A percentile compares a stretch with the other conserved stretches of the same genome.
phyloP scores from a whole-genome alignment of 2,113 vertebrate species.

The Falco punctatus region DNA sequence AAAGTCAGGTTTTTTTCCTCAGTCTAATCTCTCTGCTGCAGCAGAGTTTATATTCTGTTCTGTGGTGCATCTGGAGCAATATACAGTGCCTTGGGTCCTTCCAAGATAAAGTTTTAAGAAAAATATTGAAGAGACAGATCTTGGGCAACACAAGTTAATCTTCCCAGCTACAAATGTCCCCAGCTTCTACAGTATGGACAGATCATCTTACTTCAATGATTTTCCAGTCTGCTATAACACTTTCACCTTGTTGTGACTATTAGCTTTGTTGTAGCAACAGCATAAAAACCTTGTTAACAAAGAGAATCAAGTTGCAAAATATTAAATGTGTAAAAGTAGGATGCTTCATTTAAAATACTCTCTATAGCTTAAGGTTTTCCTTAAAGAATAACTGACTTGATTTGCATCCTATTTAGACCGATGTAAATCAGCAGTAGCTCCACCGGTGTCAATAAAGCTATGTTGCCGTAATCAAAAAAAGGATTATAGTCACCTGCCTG shows the following conservation, averaged over 20 bases:
- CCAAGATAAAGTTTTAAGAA: not conserved
- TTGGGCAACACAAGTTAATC: not conserved
- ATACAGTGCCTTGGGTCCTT: not conserved
- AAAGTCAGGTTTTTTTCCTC: not conserved
- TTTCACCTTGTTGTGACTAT: not conserved
- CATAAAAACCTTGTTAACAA: not conserved
- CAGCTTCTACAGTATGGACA: not conserved
- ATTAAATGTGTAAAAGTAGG: not conserved
- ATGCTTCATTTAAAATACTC: not conserved
- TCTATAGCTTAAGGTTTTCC: not conserved
- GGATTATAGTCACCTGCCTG: not conserved
- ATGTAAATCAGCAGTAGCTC: not conserved
- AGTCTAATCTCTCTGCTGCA: not conserved
- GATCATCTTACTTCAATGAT: not conserved
- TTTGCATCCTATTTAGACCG: not conserved
- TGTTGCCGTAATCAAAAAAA: not conserved
- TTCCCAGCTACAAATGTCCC: not conserved
- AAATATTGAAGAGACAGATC: not conserved
- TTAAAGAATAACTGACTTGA: not conserved
- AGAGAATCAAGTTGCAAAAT: not conserved
- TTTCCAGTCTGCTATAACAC: not conserved
- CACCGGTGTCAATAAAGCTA: not conserved
- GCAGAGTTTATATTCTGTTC: not conserved
- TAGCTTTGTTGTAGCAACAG: not conserved
- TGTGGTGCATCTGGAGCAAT: not conserved